Evolutionary conservation across 2,888 invertebrate species (phyloP), one percentile per base, ranked within the genome.

Genomic region (Ochropleura leucogaster): DNA sequence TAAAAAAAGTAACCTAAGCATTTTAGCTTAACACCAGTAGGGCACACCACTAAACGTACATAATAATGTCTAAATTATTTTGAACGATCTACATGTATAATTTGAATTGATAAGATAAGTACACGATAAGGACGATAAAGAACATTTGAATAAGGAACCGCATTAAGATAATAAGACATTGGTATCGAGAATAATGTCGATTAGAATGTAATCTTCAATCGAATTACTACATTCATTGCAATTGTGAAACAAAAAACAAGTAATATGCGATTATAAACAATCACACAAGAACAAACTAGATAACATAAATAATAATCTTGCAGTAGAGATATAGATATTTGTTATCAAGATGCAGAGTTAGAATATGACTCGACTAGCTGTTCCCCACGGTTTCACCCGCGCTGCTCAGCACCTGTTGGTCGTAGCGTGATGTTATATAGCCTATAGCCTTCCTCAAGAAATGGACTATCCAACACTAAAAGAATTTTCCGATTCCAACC

Each of bases 21-120:
- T 77, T 51, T 16, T 77, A 46, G 14, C 46, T 53, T 12, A 79
- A 59, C 64, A 72, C 55, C 9, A 46, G 20, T 40, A 57, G 18
- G 14, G 16, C 18, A 14, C 18, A 46, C 63, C 51, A 55, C 40
- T 30, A 46, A 59, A 59, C 51, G 57, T n/a, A 46, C 18, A 79
- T n/a, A 7, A 46, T 0, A 59, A 59, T 59, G 40, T 51, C 40
- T 10, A 51, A 72, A 80, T 51, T 20, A 42, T 59, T 64, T 5
- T 20, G 0, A 59, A 10, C n/a, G 16, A 72, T 59, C 42, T 64
- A 77, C 51, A 30, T 64, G 46, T 42, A 40, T n/a, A 30, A 47
- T 60, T 70, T 30, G 2, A 30, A 47, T 30, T 53, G 77, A 77
- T 77, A 73, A 77, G 77, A 80, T 72, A 75, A 40, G 18, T 3